These are phyloP conservation scores for Petrocephalus microphthalmus DNA, from an alignment of 2,113 vertebrate species.

Conservation along the genomic window DNA sequence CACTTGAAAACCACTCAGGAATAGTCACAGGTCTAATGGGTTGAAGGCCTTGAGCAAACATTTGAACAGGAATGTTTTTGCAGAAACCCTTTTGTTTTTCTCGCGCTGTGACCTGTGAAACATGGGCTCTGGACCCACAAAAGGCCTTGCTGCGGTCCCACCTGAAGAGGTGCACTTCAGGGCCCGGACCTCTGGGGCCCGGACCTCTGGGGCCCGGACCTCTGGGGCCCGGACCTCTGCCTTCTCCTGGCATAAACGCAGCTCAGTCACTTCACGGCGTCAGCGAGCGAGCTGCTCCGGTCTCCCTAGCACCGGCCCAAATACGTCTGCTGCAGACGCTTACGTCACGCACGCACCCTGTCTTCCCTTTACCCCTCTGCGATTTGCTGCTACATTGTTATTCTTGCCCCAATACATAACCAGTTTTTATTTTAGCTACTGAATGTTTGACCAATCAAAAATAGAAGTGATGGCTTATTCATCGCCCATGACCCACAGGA, in stretches of 20 bases:
- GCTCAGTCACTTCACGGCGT: not conserved
- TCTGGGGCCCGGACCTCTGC: too few species aligned
- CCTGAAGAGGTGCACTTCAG: not conserved
- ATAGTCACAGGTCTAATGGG: not conserved
- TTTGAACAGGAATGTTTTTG: not conserved
- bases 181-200: not conserved
- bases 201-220: too few species aligned
- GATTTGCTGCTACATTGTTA: not conserved
- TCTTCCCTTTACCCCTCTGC: not conserved
- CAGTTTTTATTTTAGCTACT: not conserved
- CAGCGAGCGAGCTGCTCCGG: not conserved
- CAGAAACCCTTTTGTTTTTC: not conserved
- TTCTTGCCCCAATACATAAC: not conserved
- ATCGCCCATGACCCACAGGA: not conserved
- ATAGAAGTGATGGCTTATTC: not conserved
- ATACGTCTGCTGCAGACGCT: not conserved
- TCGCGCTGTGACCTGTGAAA: not conserved
- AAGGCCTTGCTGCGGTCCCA: not conserved
- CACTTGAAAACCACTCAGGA: not conserved
- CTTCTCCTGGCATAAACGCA: not conserved
- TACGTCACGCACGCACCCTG: not conserved
- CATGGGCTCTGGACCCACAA: too few species aligned
- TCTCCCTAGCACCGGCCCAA: not conserved
- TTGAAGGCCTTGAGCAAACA: not conserved
- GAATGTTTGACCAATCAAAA: not conserved